These are phyloP conservation scores for Scaptomyza hsui DNA, from an alignment of 1,140 invertebrate species.

Conservation along the genomic window DNA sequence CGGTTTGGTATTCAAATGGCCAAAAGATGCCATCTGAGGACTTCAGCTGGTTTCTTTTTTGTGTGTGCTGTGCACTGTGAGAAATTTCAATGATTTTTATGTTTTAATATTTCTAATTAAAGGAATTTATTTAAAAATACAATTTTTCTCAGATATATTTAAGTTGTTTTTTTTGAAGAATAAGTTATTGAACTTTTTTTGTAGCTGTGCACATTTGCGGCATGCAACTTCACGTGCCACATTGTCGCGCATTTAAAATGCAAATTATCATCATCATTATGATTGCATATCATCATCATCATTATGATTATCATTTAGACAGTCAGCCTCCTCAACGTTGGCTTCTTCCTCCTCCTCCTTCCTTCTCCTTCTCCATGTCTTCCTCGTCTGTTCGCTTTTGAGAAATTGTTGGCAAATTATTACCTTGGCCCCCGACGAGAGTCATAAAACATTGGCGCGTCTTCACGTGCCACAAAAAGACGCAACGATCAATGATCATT, in stretches of 20 bases:
- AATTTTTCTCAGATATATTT: too few relatives aligned
- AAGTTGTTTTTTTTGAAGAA: too few relatives aligned
- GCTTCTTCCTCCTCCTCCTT: slow-evolving; percentile 9
- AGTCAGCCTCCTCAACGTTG: slow-evolving; percentile 32
- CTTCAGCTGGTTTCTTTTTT: neutral
- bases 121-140: too few relatives aligned
- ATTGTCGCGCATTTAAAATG: slow-evolving; percentile 81
- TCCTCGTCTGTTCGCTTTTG: slow-evolving; percentile 14
- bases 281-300: slow-evolving; percentile 64
- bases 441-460: slow-evolving; percentile 78
- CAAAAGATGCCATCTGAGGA: slow-evolving; percentile 33
- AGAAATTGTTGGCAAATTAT: slow-evolving; percentile 78
- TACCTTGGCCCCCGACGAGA: slow-evolving; percentile 60
- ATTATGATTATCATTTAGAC: slow-evolving; percentile 32
- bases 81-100: neutral
- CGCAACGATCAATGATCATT: slow-evolving; percentile 40
- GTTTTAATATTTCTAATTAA: neutral
- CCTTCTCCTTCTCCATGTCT: slow-evolving; percentile 19
- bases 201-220: neutral
- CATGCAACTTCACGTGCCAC: slow-evolving; percentile 47
- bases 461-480: slow-evolving; percentile 64
- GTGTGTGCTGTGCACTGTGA: neutral
- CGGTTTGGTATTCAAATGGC: slow-evolving; percentile 68
- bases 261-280: slow-evolving; percentile 82
- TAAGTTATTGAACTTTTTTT: neutral